phyloP scores from a whole-genome alignment of 2,113 vertebrate genomes.

The Butorides virescens region DNA sequence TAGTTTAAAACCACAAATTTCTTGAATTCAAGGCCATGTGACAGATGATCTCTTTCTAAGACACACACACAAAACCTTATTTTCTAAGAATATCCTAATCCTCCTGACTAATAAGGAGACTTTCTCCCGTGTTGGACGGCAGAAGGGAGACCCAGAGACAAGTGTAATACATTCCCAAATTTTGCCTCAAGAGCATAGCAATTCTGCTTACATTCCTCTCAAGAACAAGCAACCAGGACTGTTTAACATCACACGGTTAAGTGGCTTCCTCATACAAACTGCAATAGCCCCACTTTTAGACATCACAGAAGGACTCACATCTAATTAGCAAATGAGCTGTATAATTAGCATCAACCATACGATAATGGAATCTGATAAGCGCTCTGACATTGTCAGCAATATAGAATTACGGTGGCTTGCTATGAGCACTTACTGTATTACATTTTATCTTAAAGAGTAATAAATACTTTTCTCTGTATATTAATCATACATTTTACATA shows the following conservation, averaged over 20 bases:
- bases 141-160: background rate
- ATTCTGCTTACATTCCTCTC: background rate
- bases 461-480: background rate
- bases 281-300: background rate
- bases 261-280: background rate
- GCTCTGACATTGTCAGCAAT: background rate
- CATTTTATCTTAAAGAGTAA: background rate
- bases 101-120: background rate
- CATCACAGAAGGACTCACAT: background rate
- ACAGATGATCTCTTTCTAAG: background rate
- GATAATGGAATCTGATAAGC: background rate
- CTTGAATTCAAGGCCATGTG: background rate
- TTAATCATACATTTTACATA: background rate
- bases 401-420: background rate
- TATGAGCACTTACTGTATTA: background rate
- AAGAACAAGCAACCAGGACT: background rate
- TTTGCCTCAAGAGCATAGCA: background rate
- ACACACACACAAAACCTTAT: background rate
- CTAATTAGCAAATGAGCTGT: constrained; percentile 9
- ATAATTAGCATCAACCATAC: background rate
- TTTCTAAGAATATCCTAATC: background rate
- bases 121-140: background rate
- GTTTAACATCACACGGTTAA: background rate
- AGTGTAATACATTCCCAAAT: background rate
- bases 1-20: background rate